Conservation (phyloP, 2,888 invertebrate genomes). For the Cynaeus angustus region DNA sequence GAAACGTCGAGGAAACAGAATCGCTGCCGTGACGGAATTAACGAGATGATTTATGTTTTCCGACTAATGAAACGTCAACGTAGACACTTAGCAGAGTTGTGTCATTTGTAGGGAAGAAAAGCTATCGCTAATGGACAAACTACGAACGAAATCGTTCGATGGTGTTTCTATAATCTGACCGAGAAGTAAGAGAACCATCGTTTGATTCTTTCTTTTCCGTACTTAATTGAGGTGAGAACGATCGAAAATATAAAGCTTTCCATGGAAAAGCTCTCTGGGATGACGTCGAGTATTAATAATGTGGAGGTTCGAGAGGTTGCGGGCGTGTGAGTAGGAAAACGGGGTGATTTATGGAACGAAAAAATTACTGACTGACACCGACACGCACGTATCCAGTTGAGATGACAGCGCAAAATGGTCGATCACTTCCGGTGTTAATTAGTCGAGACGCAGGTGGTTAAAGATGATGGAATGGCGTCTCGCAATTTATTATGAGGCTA, state of each 20-base stretch:
- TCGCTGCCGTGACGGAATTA: slow-evolving; percentile 35
- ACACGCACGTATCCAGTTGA: slow-evolving; percentile 24
- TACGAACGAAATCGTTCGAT: background rate
- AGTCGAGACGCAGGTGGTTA: slow-evolving; percentile 17
- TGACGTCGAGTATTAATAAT: slow-evolving; percentile 49
- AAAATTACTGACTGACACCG: slow-evolving; percentile 33
- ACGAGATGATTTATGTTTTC: slow-evolving; percentile 45
- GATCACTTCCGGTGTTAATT: slow-evolving; percentile 34
- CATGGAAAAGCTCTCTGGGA: slow-evolving; percentile 32
- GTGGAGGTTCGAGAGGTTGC: slow-evolving; percentile 25
- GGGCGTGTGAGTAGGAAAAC: slow-evolving; percentile 14
- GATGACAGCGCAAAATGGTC: slow-evolving; percentile 16
- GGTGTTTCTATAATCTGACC: slow-evolving; percentile 8
- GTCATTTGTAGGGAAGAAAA: slow-evolving; percentile 36
- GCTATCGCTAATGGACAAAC: slow-evolving; percentile 29
- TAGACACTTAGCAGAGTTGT: slow-evolving; percentile 26
- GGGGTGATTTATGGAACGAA: slow-evolving; percentile 37
- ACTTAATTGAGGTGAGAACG: background rate
- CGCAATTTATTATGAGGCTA: slow-evolving; percentile 8
- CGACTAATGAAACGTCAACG: slow-evolving; percentile 48
- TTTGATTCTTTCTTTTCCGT: background rate
- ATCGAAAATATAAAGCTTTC: slow-evolving; percentile 31
- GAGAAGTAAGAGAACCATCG: slow-evolving; percentile 2
- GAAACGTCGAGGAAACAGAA: slow-evolving; percentile 31
- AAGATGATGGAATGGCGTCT: slow-evolving; percentile 3